Conservation (phyloP, 2,113 vertebrate genomes). For the Albula goreensis region DNA sequence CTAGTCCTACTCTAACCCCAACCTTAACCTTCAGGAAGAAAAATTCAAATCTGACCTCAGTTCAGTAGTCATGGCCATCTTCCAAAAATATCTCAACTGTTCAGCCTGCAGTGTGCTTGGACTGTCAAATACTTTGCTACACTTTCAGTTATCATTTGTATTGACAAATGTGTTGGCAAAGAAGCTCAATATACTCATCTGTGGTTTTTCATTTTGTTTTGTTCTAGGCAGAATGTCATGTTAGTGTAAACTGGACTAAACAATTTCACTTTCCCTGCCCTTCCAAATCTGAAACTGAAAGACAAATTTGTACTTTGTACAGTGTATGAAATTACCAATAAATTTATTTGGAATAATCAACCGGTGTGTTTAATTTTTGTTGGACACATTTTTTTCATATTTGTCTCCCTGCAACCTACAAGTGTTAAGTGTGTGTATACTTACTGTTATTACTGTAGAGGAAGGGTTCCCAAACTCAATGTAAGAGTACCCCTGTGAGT, state of each 20-base stretch:
- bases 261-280: slow-evolving; percentile 51
- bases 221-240: slow-evolving; percentile 46
- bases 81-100: background rate
- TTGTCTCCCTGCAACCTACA: background rate
- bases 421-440: background rate
- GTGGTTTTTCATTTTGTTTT: background rate
- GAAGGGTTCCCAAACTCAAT: too few relatives aligned
- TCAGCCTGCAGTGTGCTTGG: background rate
- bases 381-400: background rate
- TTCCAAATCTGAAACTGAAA: slow-evolving; percentile 53
- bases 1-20: too few relatives aligned
- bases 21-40: too few relatives aligned
- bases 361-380: slow-evolving; percentile 5
- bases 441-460: background rate
- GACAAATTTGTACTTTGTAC: slow-evolving; percentile 72
- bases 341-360: slow-evolving; percentile 72
- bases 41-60: too few relatives aligned
- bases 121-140: background rate
- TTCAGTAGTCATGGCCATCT: too few relatives aligned
- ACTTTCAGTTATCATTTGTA: background rate
- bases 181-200: background rate
- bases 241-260: slow-evolving; percentile 44
- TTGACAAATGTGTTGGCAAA: background rate
- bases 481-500: too few relatives aligned
- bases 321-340: slow-evolving; percentile 72